Evolutionary conservation across 1,140 invertebrate genomes (phyloP).

Genomic region (Pseudomyrmex concolor): DNA sequence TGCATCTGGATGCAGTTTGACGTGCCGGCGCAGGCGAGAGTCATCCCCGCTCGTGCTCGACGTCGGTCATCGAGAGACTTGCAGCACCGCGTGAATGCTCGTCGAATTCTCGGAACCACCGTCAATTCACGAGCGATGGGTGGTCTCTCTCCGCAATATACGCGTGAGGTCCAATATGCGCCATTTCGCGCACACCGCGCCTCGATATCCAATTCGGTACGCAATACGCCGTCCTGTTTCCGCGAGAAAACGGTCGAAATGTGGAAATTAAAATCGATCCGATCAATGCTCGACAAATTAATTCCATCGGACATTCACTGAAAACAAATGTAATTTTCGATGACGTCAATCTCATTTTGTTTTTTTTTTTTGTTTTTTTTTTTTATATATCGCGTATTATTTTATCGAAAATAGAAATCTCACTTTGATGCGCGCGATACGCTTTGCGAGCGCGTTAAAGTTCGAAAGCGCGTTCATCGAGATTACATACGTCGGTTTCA

Average conservation of each 20-base stretch:
- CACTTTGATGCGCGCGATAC: too few species aligned
- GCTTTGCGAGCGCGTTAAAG: not conserved
- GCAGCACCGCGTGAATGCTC: conserved; percentile 60
- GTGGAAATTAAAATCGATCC: not conserved
- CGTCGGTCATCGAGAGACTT: conserved; percentile 57
- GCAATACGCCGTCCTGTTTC: not conserved
- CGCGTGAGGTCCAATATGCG: conserved; percentile 57
- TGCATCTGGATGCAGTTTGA: conserved; percentile 58
- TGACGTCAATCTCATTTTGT: conserved; percentile 8
- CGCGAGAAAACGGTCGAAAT: not conserved
- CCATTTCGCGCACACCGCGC: conserved; percentile 39
- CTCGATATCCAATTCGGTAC: not conserved
- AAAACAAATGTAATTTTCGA: conserved; percentile 7
- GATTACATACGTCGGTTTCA: conserved; percentile 19
- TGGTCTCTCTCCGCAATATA: conserved; percentile 61
- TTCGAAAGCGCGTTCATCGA: not conserved
- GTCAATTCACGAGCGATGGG: conserved; percentile 69
- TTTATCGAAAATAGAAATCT: too few species aligned
- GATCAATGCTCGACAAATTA: not conserved
- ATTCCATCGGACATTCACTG: not conserved
- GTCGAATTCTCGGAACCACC: conserved; percentile 67
- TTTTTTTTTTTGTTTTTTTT: too few species aligned
- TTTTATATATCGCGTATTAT: too few species aligned
- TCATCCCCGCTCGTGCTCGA: conserved; percentile 57
- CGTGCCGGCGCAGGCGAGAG: conserved; percentile 52